Evolutionary conservation across 2,797 vertebrate species (phyloP).

Genomic region (Linurgus olivaceus): DNA sequence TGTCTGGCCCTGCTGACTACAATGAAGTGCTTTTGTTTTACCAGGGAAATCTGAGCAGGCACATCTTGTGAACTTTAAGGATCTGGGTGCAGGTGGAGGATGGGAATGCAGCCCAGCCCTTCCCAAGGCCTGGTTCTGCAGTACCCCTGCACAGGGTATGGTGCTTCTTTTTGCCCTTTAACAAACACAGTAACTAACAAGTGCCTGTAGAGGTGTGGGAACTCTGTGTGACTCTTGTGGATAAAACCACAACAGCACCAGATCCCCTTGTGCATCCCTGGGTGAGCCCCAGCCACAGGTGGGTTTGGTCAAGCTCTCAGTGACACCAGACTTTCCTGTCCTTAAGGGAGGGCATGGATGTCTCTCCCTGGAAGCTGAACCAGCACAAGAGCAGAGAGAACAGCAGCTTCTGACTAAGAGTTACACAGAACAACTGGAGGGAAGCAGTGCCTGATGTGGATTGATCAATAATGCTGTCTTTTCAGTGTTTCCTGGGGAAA

Average conservation of each 20-base stretch:
- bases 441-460: neutral
- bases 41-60: neutral
- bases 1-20: neutral
- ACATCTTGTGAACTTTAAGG: neutral
- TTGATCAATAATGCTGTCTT: neutral
- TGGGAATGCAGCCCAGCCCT: neutral
- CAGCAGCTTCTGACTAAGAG: neutral
- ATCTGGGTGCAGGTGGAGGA: neutral
- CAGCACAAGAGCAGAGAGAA: neutral
- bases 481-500: neutral
- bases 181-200: neutral
- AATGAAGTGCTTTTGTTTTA: neutral
- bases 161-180: neutral
- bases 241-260: neutral
- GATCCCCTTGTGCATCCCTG: neutral
- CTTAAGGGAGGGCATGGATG: neutral
- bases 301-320: neutral
- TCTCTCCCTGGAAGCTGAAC: neutral
- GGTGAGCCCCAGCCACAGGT: neutral
- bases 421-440: neutral
- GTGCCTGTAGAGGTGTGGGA: neutral
- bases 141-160: neutral
- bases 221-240: neutral
- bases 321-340: neutral
- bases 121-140: neutral